These are phyloP conservation scores for Panthera tigris DNA, from an alignment of 2,113 vertebrate species.

Conservation along the genomic window DNA sequence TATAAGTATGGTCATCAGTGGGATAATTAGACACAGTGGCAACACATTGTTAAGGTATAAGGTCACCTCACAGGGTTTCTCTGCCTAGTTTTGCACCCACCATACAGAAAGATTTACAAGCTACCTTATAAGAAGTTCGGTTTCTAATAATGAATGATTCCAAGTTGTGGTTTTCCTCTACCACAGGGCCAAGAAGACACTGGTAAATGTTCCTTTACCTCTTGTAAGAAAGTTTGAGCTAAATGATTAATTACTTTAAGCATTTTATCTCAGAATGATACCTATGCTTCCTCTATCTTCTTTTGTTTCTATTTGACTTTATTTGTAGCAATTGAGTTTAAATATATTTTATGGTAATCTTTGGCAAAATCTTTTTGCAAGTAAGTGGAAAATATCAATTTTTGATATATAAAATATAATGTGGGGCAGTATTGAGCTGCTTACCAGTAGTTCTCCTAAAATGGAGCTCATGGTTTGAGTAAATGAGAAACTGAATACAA, in stretches of 20 bases:
- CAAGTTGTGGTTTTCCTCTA: neutral
- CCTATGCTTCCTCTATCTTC: neutral
- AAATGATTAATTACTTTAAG: neutral
- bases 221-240: neutral
- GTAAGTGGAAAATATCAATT: neutral
- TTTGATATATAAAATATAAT: slow-evolving; percentile 12
- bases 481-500: neutral
- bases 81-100: neutral
- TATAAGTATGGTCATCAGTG: neutral
- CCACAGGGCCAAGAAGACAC: neutral
- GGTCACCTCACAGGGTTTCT: neutral
- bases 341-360: slow-evolving; percentile 4
- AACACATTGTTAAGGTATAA: neutral
- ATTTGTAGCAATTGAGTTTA: neutral
- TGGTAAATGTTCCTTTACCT: neutral
- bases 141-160: neutral
- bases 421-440: neutral
- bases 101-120: neutral
- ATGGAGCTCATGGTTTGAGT: neutral
- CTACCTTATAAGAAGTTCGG: neutral
- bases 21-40: neutral
- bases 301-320: neutral
- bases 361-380: slow-evolving; percentile 1
- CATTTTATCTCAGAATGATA: neutral
- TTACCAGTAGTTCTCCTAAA: neutral